Conservation (phyloP, 2,113 vertebrate genomes). For the Erythrocercus mccallii region DNA sequence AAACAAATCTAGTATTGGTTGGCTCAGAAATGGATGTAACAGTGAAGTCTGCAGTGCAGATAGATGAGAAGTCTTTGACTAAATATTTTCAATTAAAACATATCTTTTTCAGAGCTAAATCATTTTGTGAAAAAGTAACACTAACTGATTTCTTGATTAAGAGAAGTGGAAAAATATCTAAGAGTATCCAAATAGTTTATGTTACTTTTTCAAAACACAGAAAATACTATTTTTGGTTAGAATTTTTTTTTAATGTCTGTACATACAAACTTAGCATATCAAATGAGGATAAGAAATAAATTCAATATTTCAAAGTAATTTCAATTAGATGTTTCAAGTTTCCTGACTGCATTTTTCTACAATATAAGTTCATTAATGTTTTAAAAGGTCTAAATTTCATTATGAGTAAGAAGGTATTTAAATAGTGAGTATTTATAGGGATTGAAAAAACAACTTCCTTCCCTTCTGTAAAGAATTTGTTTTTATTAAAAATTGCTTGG, state of each 20-base stretch:
- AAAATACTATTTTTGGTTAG: neutral
- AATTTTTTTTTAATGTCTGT: neutral
- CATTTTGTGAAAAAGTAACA: neutral
- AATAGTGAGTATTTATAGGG: neutral
- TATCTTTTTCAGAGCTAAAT: neutral
- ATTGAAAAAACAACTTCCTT: neutral
- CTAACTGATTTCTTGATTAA: neutral
- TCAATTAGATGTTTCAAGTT: neutral
- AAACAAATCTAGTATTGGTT: neutral
- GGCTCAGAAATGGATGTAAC: neutral
- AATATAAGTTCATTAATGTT: neutral
- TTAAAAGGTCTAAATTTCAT: neutral
- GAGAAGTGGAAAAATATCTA: neutral
- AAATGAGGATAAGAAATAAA: neutral
- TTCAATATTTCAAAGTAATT: neutral
- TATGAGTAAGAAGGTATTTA: neutral
- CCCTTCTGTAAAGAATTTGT: neutral
- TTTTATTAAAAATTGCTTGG: neutral
- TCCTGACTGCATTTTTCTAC: neutral
- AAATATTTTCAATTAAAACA: neutral
- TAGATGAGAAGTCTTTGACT: neutral
- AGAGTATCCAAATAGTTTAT: neutral
- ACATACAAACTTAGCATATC: neutral
- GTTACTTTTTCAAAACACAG: neutral
- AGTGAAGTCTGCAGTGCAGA: neutral